These are phyloP conservation scores for Anas bahamensis DNA, from an alignment of 2,797 vertebrate genomes.

Conservation along the genomic window DNA sequence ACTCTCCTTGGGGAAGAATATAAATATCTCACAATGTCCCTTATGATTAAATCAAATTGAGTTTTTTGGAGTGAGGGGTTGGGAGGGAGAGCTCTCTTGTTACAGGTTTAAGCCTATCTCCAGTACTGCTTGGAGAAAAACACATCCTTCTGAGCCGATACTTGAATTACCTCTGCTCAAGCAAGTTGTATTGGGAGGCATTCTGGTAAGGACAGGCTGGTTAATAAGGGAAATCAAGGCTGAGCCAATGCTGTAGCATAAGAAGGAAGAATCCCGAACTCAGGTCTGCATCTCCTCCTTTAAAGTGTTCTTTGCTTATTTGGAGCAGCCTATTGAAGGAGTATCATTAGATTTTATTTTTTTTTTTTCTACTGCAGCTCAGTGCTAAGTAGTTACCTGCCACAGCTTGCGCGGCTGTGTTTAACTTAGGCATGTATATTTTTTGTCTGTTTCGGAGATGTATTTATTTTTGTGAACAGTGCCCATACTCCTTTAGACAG, in stretches of 20 bases:
- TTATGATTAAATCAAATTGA: constrained; percentile 42
- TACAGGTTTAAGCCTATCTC: constrained; percentile 37
- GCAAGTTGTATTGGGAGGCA: not conserved
- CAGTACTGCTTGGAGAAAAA: constrained; percentile 43
- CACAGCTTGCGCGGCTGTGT: not conserved
- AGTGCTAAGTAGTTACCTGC: constrained; percentile 48
- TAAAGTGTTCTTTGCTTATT: not conserved
- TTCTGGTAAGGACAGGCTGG: constrained; percentile 24
- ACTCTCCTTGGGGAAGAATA: not conserved
- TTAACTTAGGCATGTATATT: constrained; percentile 2
- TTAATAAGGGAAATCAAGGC: constrained; percentile 14
- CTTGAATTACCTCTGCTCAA: constrained; percentile 5
- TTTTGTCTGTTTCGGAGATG: constrained; percentile 21
- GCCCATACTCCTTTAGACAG: constrained; percentile 56
- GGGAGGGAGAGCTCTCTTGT: not conserved
- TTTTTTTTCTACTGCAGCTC: constrained; percentile 5
- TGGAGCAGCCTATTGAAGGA: constrained; percentile 31
- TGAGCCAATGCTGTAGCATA: not conserved
- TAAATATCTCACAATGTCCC: constrained; percentile 38
- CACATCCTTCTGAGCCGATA: constrained; percentile 37
- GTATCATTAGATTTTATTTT: not conserved
- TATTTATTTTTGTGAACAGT: constrained; percentile 44
- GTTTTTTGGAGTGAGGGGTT: not conserved
- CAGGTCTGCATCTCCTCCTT: not conserved
- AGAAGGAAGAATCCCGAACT: constrained; percentile 3